Evolutionary conservation across 2,888 invertebrate species (phyloP), one percentile per base, ranked within the genome.

Genomic region (Tridacna crocea): DNA sequence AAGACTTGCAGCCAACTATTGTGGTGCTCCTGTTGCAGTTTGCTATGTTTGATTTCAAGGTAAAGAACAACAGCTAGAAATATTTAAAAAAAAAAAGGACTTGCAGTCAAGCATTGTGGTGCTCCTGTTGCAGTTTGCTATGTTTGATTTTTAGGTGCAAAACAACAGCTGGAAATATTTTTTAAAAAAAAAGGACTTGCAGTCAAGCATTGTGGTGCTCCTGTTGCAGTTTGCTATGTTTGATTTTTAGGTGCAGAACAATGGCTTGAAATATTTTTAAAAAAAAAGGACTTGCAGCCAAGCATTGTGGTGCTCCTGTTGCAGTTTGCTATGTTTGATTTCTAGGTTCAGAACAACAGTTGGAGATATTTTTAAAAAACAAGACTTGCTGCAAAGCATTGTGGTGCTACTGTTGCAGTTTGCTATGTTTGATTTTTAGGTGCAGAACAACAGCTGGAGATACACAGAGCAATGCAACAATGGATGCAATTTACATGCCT

Each of bases 401-500:
- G 61, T 13, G 8, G 13, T 61, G 61, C 2, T 55, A 1, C 1
- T 61, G 19, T 61, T 19, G 61, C 22, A 13, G 22, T n/a, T 61
- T 17, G 15, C 17, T 19, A 13, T 61, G 15, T 26, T 46, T 73
- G 13, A 36, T 68, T 60, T 61, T 36, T 47, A 70, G 70, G 65
- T 47, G 68, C 22, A 22, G n/a, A 17, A n/a, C 66, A 81, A 3
- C 51, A 74, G 51, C 15, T 55, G 12, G 24, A 15, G 0, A 47
- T 81, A 13, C 15, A 48, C 4, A 12, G 47, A 17, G 77, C 81
- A 0, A 61, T 81, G 48, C 66, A 77, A 46, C 81, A 81, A 17
- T 77, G 77, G 81, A 77, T 77, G 60, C 77, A 77, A n/a, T 68
- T 68, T 36, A 81, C 81, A 17, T 81, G 81, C n/a, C 63, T 81